Percentiles rank a stretch among this genome's conserved stretches.
Evolutionary conservation across 2,888 invertebrate genomes (phyloP).

Genomic region (Conops quadrifasciatus): DNA sequence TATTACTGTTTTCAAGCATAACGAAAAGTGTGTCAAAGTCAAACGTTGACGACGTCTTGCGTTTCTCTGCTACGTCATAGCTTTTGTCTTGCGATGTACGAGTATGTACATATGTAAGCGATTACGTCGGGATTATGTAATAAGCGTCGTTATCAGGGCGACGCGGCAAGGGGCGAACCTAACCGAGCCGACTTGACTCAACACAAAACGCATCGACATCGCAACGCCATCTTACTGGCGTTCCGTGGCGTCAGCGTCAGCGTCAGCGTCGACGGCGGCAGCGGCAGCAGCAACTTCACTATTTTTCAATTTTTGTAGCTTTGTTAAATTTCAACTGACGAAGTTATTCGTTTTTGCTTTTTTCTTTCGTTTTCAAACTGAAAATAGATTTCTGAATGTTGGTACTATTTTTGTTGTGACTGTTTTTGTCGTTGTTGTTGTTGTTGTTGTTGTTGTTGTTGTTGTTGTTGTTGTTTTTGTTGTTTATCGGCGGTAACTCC

Average conservation of each 20-base stretch:
- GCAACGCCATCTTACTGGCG: too few species aligned
- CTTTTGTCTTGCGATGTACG: too few species aligned
- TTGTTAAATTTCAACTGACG: slow-evolving; percentile 19
- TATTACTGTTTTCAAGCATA: background rate
- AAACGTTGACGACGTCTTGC: slow-evolving; percentile 45
- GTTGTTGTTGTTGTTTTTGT: background rate
- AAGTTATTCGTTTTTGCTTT: background rate
- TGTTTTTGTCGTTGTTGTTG: background rate
- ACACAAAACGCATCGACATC: too few species aligned
- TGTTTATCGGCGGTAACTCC: too few species aligned
- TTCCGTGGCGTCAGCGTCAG: too few species aligned
- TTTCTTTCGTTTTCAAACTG: too few species aligned
- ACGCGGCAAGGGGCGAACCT: too few species aligned
- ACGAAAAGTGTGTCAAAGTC: slow-evolving; percentile 62
- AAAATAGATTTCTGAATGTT: background rate
- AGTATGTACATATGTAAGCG: slow-evolving; percentile 1
- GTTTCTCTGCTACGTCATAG: background rate
- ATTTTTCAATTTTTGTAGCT: slow-evolving; percentile 23
- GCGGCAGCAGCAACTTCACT: slow-evolving; percentile 2
- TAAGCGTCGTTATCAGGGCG: too few species aligned
- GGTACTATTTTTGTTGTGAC: slow-evolving; percentile 3
- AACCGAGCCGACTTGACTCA: too few species aligned
- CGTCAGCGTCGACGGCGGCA: slow-evolving; percentile 13
- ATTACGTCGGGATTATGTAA: background rate
- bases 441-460: background rate